Base-by-base conservation (phyloP, 2,113 vertebrate species). In the Paracyprichromis sp. region DNA sequence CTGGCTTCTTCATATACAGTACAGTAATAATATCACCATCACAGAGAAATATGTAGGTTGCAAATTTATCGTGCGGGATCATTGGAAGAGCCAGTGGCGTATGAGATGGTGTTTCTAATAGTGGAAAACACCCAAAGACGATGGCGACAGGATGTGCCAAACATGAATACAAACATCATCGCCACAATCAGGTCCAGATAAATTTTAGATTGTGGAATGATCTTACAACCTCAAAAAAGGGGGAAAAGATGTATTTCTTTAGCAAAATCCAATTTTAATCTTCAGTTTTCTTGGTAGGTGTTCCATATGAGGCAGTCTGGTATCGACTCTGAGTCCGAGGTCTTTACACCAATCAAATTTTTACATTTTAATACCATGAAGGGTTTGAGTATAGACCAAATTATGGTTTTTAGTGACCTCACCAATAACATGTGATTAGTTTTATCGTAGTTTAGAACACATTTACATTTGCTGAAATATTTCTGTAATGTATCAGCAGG, bases 181-280 rank as follows among this genome's bases (percentile, higher is more conserved):
- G 10, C 31, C 34, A 66, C 17, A 5, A 38, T 66, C 3, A 8
- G 6, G 19, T 69, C 11, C 61, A 66, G 61, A 66, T 66, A 5
- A n/a, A 66, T n/a, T 66, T 2, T n/a, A 66, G 31, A 66, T 38
- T 66, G 59, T 36, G 9, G 61, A 69, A 69, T 2, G 4, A 38
- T 38, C 19, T 69, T 0, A 69, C 63, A 69, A 69, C 0, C 11
- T 13, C 17, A 3, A 12, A 66, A 38, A 66, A 13, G 2, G 26
- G 24, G 0, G 0, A 66, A 36, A 21, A 4, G 0, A 21, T 1
- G 5, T 21, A 40, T 21, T 69, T 3, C 34, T 40, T 8, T 40
- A 40, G 11, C 19, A 69, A 69, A 69, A 69, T 69, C 11, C 11
- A 8, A 40, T 2, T 63, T 61, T 69, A 21, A 21, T 21, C 63